Conservation (phyloP, 2,797 vertebrate genomes). For the Simalia tracyae region DNA sequence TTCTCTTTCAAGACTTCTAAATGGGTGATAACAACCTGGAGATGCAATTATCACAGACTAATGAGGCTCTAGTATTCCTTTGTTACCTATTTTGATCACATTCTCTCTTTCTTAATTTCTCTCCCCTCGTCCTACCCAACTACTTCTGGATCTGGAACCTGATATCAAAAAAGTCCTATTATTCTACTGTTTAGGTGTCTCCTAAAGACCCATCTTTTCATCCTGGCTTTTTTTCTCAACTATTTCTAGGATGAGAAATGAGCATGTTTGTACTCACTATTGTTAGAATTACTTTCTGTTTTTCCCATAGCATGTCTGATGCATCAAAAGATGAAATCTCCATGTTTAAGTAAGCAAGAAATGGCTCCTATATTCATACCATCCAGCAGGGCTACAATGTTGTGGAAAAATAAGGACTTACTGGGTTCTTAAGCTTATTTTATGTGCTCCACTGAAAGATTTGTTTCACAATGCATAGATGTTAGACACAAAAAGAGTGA, state of each 20-base stretch:
- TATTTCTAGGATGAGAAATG: neutral
- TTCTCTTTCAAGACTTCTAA: neutral
- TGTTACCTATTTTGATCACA: neutral
- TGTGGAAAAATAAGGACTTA: neutral
- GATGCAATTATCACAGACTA: neutral
- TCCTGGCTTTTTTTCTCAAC: neutral
- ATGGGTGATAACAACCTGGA: neutral
- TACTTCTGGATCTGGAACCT: neutral
- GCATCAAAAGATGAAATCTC: neutral
- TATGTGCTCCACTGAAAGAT: too few relatives aligned
- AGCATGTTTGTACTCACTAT: neutral
- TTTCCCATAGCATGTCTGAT: neutral
- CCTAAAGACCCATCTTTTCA: neutral
- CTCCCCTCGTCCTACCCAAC: neutral
- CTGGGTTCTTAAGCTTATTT: too few relatives aligned
- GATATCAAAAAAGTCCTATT: neutral
- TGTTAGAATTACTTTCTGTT: neutral
- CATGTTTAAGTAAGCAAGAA: neutral
- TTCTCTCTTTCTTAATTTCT: neutral
- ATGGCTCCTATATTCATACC: neutral
- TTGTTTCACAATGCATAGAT: too few relatives aligned
- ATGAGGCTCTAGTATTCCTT: neutral
- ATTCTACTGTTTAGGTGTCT: neutral
- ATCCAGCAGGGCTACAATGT: neutral
- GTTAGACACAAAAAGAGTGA: too few relatives aligned